Evolutionary conservation across 2,888 invertebrate genomes (phyloP), one percentile per base, ranked within the genome.

Genomic region (Neoitamus cyanurus): DNA sequence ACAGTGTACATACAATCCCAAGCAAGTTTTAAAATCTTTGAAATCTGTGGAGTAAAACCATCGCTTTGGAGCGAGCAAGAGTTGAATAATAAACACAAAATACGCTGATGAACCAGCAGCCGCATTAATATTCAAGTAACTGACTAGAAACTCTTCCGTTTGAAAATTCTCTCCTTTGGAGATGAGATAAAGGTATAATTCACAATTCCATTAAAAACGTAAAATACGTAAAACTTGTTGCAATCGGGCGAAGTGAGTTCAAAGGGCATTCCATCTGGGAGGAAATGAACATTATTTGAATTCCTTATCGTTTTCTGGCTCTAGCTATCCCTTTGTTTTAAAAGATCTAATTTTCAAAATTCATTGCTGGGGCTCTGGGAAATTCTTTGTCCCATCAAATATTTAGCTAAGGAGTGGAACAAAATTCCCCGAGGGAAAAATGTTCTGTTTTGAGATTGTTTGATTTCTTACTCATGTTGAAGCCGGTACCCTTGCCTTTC

Each of bases 301-400:
- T 58, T 58, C 58, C 42, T 58, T 25, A 58, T 58, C 58, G 25
- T 20, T 15, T 9, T 58, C 58, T 20, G 25, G 58, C 25, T 25
- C 25, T 58, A 58, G 58, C 20, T 20, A 58, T 58, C 58, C 58
- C 58, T 58, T 58, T 58, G 58, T 58, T 58, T 58, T 58, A 58
- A 58, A 58, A 58, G 58, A 58, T 58, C 58, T 58, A 58, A 58
- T 58, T 58, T 58, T 58, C 58, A 58, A 58, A 58, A 58, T 58
- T 58, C 58, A 58, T 58, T 25, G 58, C 58, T 25, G 25, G 58
- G 25, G 58, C 25, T 6, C 25, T 25, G 58, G 25, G 25, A 25
- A 58, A 58, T 58, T 58, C 25, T 58, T 58, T 25, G 58, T 58
- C 58, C 25, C 58, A 58, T 58, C 58, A 58, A 58, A 58, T 58